Percentiles rank a stretch among this genome's conserved stretches.
Evolutionary conservation across 2,888 invertebrate species (phyloP).

Genomic region (Euspilapteryx auroguttella): DNA sequence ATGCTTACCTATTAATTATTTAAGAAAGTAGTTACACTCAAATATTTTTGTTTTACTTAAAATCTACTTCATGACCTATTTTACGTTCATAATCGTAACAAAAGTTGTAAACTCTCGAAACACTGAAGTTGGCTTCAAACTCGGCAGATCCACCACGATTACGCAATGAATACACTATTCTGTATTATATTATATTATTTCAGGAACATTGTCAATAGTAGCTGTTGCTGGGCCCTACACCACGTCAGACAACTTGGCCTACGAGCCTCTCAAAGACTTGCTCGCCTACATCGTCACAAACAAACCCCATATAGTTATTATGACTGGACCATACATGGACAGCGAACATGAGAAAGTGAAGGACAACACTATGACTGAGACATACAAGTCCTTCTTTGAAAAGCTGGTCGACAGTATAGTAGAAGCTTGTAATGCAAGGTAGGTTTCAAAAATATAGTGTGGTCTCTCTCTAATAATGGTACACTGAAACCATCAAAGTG

Average conservation of each 20-base stretch:
- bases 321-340: constrained; percentile 87
- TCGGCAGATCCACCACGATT: too few species aligned
- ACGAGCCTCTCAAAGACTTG: constrained; percentile 81
- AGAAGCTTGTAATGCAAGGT: constrained; percentile 61
- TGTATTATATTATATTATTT: too few species aligned
- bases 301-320: constrained; percentile 77
- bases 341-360: constrained; percentile 65
- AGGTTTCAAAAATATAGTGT: constrained; percentile 17
- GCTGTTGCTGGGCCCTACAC: constrained; percentile 86
- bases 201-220: constrained; percentile 67
- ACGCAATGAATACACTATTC: too few species aligned
- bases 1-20: too few species aligned
- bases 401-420: constrained; percentile 67
- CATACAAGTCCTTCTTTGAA: constrained; percentile 76
- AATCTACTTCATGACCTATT: background rate
- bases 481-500: too few species aligned
- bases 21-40: background rate
- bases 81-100: too few species aligned
- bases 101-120: too few species aligned
- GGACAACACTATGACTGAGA: constrained; percentile 64
- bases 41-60: background rate
- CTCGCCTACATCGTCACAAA: constrained; percentile 66
- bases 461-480: too few species aligned
- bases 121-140: too few species aligned
- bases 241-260: constrained; percentile 71